These are phyloP conservation scores for Drosophila robusta DNA, from an alignment of 2,888 invertebrate species.

Conservation along the genomic window DNA sequence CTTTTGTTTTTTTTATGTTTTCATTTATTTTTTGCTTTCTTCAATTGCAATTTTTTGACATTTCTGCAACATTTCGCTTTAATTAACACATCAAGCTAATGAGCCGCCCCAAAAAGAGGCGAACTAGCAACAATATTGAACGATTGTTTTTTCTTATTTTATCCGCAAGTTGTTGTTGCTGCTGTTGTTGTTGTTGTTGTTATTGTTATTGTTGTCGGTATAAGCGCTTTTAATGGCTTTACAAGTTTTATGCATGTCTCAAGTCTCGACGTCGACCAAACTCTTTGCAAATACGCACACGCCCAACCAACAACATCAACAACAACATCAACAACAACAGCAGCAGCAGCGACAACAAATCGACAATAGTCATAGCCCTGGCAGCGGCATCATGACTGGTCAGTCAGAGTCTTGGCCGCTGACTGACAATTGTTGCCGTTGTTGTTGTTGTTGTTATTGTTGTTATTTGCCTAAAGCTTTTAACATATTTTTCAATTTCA, in stretches of 20 bases:
- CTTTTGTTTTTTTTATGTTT: conserved; percentile 48
- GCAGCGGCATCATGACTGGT: conserved; percentile 49
- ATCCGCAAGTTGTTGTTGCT: conserved; percentile 8
- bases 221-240: conserved; percentile 58
- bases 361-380: conserved; percentile 51
- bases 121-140: conserved; percentile 48
- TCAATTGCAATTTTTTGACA: conserved; percentile 27
- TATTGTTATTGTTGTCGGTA: conserved; percentile 21
- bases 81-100: conserved; percentile 70
- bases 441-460: conserved; percentile 33
- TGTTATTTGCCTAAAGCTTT: conserved; percentile 64
- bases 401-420: conserved; percentile 45
- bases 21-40: conserved; percentile 31
- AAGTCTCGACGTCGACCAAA: conserved; percentile 29
- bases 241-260: conserved; percentile 66
- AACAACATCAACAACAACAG: conserved; percentile 15
- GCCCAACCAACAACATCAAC: conserved; percentile 52
- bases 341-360: conserved; percentile 27
- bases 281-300: conserved; percentile 69
- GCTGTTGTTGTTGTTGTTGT: conserved; percentile 25
- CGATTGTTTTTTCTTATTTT: conserved; percentile 41
- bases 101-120: conserved; percentile 38
- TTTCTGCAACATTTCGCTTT: conserved; percentile 63
- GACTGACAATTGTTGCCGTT: conserved; percentile 50
- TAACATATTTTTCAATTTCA: conserved; percentile 71